Conservation (phyloP, 2,113 vertebrate species). For the Callopanchax toddi region DNA sequence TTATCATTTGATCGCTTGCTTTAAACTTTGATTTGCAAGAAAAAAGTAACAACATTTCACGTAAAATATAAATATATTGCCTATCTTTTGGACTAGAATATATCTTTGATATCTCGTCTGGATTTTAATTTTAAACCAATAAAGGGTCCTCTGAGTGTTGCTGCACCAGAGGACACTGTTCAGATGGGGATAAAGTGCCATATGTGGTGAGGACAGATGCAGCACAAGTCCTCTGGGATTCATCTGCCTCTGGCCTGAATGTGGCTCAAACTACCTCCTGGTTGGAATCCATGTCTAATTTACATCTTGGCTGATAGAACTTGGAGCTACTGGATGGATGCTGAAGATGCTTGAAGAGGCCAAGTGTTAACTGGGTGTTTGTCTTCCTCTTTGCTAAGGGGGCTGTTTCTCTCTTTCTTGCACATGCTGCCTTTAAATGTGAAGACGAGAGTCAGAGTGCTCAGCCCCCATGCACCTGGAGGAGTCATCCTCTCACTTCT, state of each 20-base stretch:
- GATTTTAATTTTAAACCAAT: not conserved
- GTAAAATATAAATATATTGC: too few species aligned
- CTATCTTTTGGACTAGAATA: too few species aligned
- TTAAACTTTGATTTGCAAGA: too few species aligned
- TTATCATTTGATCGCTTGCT: too few species aligned
- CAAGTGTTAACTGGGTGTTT: not conserved
- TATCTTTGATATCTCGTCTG: too few species aligned
- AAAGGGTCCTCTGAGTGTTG: not conserved
- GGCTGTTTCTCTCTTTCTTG: slow-evolving; percentile 2
- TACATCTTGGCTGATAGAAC: not conserved
- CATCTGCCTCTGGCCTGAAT: slow-evolving; percentile 5
- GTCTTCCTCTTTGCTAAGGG: slow-evolving; percentile 3
- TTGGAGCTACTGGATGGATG: not conserved
- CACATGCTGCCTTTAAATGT: slow-evolving; percentile 12
- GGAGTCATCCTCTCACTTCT: slow-evolving; percentile 13
- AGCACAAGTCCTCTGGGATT: slow-evolving; percentile 8
- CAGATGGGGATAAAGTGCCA: not conserved
- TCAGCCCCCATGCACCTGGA: slow-evolving; percentile 4
- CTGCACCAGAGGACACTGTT: not conserved
- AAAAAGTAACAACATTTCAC: too few species aligned
- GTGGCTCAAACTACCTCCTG: slow-evolving; percentile 7
- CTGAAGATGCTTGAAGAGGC: not conserved
- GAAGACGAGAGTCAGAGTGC: not conserved
- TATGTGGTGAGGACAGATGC: slow-evolving; percentile 27
- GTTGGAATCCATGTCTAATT: slow-evolving; percentile 1